Base-by-base conservation (phyloP, 1,140 invertebrate genomes). In the Cydia strobilella region DNA sequence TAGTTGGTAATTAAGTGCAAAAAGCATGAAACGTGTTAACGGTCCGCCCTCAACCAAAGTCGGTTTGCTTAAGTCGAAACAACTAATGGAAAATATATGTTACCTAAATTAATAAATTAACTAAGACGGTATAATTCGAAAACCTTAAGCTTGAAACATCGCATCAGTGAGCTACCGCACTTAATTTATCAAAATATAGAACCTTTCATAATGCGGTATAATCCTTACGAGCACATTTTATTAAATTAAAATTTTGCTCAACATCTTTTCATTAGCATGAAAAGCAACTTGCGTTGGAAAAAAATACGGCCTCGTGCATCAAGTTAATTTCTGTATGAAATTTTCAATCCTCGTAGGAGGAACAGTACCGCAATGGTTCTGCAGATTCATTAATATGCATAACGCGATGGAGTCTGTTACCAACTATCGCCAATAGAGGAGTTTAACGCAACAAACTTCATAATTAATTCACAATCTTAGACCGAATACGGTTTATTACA, bases 401-500 rank as follows among this genome's bases (percentile, higher is more conserved):
- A 84, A 81, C 83, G 83, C 80, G 79, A 81, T 83, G 75, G 78
- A 75, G 71, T 65, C 69, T 83, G 83, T 81, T 83, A 79, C 79
- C 74, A 79, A 83, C 85, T 85, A 88, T 89, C 80, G 81, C 62
- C 76, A 77, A 84, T 82, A 77, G 80, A 79, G 77, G 72, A 78
- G 82, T 80, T 80, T 87, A 85, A 87, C 90, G 86, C 85, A 82
- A 85, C 82, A 84, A 88, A 91, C 84, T 91, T 86, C 76, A 76
- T 86, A 89, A 89, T 86, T 82, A 90, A 89, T 88, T 86, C 86
- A 84, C 82, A 86, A 86, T 84, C 82, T 88, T 81, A 82, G 79
- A 85, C 82, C 80, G 76, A 82, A 81, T 79, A 85, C 80, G 83
- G 82, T 83, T 82, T 86, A 86, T 80, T 77, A 82, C 74, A 74